Base-by-base conservation (phyloP, 2,797 vertebrate species). In the Borostomias antarcticus region DNA sequence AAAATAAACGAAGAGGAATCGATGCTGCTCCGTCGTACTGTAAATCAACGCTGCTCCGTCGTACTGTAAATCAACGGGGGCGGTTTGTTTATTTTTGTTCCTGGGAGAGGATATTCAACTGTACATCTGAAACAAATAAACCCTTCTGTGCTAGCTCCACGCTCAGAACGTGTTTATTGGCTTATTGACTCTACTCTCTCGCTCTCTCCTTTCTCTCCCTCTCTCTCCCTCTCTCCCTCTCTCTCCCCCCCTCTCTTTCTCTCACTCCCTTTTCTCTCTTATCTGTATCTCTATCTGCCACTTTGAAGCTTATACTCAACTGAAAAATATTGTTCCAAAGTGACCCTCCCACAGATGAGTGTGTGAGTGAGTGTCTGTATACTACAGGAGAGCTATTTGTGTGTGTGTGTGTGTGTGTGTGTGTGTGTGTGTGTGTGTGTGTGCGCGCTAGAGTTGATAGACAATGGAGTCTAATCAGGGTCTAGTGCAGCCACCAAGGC, bases 121-220 rank as follows among this genome's bases (percentile, higher is more conserved):
- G n/a, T n/a, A n/a, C n/a, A 51, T 73, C 67, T 66, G 72, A 74
- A 5, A 74, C 35, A 66, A 77, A 80, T 62, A 74, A 52, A 43
- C 51, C 50, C 35, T 57, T 59, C 8, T 21, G 43, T 37, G 47
- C 45, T 66, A 68, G 64, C 35, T 32, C 19, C 6, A 32, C 67
- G 78, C 53, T 60, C 9, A 67, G 73, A 67, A 57, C 53, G 10
- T 53, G 33, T 74, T 72, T 75, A 58, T 68, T 76, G 45, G 26
- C 2, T 8, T 5, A 51, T 11, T 30, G 60, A 30, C 35, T 29
- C 66, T 62, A 50, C 48, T 74, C 19, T 23, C 47, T 33, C 45
- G 9, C 19, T 10, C 40, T 45, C n/a, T 3, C 2, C 1, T n/a
- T 40, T 47, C 21, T 28, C 1, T 15, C 8, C 29, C 21, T 29